Percentiles rank a stretch among this genome's conserved stretches.
These are phyloP conservation scores for Heterocephalus glaber DNA, from an alignment of 2,113 vertebrate species.

Conservation along the genomic window DNA sequence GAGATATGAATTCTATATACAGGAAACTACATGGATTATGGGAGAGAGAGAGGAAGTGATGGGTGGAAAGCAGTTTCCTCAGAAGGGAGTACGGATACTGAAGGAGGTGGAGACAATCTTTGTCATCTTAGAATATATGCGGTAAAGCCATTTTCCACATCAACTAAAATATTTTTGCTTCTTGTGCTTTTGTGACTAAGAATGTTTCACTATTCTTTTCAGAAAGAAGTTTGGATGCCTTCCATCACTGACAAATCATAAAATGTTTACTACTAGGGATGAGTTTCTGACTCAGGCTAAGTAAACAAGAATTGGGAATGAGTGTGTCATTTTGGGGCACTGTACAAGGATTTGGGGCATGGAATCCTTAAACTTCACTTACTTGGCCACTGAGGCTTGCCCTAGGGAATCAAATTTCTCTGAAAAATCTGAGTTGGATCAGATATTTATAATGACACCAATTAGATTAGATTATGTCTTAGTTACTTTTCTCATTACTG, in stretches of 20 bases:
- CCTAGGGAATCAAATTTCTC: not conserved
- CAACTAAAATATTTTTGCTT: not conserved
- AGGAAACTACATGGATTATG: not conserved
- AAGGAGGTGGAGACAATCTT: not conserved
- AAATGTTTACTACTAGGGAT: not conserved
- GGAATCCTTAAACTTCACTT: not conserved
- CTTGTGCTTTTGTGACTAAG: constrained; percentile 32
- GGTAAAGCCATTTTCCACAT: not conserved
- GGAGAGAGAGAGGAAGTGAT: too few species aligned
- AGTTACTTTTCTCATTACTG: not conserved
- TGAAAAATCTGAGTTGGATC: not conserved
- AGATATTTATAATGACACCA: not conserved
- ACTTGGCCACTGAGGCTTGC: not conserved
- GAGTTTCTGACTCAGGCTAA: not conserved
- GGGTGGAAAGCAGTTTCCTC: not conserved
- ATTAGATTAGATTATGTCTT: not conserved
- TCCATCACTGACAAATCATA: not conserved
- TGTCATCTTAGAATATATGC: not conserved
- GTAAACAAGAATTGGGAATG: not conserved
- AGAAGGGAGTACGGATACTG: not conserved
- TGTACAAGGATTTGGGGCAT: not conserved
- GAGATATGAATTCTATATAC: not conserved
- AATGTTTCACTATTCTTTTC: not conserved
- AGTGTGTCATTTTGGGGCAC: not conserved
- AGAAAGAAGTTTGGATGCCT: constrained; percentile 29